Base-by-base conservation (phyloP, 2,888 invertebrate species). In the Hirtodrosophila trivittata region DNA sequence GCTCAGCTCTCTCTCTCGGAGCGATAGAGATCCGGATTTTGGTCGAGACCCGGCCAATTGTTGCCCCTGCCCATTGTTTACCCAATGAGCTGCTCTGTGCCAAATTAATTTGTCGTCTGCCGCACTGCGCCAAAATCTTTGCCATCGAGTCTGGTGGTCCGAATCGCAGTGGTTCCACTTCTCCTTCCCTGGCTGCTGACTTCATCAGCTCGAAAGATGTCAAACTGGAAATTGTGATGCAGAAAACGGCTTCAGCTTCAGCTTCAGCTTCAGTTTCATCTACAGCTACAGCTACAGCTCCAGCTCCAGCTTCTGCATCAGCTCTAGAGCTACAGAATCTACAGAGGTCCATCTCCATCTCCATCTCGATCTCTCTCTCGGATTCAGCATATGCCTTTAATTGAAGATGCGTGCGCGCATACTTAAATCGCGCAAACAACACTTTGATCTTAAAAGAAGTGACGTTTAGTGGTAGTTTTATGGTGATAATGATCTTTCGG, bases 41-140 rank as follows among this genome's bases (percentile, higher is more conserved):
- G 45, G n/a, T 32, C n/a, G n/a, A n/a, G n/a, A n/a, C 28, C 18
- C 7, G 37, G 33, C 8, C 45, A 56, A 57, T 60, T 59, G n/a
- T n/a, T n/a, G n/a, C 21, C 25, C 18, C 26, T 49, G 49, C 6
- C 32, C 50, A 62, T 55, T 71, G 71, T 70, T 72, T 71, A 49
- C 43, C 59, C 68, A 72, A 47, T 59, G 69, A 64, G 50, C 54
- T 41, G 58, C 32, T 12, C 71, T 68, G 69, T 68, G 75, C 85
- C 86, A 90, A 89, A 90, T 89, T 89, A 90, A 90, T 90, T 90
- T 90, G 90, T 90, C 89, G 89, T 88, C 89, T 86, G 87, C 87
- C 46, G 59, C 86, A 66, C 38, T 65, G 41, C 54, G 26, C 43
- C 59, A 49, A 52, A 49, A 41, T 47, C 58, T 38, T 14, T 32